phyloP scores from a whole-genome alignment of 2,797 vertebrate species.

The Xerus rutilus region DNA sequence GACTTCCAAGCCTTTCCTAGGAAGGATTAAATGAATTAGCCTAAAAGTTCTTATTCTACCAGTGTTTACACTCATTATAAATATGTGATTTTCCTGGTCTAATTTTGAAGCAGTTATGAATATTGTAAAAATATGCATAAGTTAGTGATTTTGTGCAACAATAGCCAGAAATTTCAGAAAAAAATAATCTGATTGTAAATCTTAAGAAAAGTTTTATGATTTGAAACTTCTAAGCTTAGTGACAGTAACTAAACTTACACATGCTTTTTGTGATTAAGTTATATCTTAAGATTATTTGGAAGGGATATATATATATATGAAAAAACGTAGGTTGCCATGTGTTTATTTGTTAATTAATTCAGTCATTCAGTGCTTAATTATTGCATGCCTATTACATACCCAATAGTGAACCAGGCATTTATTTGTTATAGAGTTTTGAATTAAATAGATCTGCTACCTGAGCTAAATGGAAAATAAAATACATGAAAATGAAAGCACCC shows the following conservation, averaged over 20 bases:
- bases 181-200: background rate
- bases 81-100: background rate
- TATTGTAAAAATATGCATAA: background rate
- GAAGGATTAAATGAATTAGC: background rate
- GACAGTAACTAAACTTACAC: background rate
- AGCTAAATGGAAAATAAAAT: background rate
- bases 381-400: background rate
- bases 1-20: too few relatives aligned
- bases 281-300: background rate
- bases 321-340: background rate
- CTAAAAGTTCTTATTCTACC: background rate
- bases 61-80: background rate
- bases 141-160: background rate
- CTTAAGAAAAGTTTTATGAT: background rate
- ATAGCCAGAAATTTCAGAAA: background rate
- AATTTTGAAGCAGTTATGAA: constrained; percentile 8
- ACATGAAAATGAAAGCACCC: background rate
- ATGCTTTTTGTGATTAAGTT: background rate
- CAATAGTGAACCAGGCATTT: rapidly evolving
- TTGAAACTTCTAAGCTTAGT: background rate
- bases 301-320: background rate
- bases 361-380: background rate
- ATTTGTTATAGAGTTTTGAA: background rate
- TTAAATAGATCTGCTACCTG: background rate
- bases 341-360: background rate